Evolutionary conservation across 2,113 vertebrate species (phyloP).

Genomic region (Copsychus sechellarum): DNA sequence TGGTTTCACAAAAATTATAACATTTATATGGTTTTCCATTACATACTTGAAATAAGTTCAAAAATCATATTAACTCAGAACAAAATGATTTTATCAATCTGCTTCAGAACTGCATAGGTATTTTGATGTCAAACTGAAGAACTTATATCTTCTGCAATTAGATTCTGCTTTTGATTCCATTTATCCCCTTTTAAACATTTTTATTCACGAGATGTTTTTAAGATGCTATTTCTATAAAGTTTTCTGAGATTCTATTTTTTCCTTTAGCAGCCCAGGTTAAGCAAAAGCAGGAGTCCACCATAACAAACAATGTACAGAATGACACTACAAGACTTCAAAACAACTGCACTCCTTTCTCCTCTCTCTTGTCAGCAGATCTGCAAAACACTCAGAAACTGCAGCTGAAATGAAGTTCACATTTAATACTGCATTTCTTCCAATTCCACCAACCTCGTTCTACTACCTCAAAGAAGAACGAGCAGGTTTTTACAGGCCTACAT

Average conservation of each 20-base stretch:
- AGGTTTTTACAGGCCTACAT: background rate
- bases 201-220: background rate
- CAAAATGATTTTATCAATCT: background rate
- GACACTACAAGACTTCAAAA: background rate
- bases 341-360: background rate
- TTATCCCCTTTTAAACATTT: background rate
- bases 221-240: background rate
- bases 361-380: background rate
- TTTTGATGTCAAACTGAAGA: background rate
- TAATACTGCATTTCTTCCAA: background rate
- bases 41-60: background rate
- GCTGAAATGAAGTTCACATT: background rate
- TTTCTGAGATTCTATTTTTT: background rate
- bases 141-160: background rate
- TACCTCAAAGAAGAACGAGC: background rate
- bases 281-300: background rate
- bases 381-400: background rate
- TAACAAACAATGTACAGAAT: background rate
- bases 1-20: background rate
- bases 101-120: background rate
- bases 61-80: background rate
- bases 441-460: background rate
- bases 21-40: background rate
- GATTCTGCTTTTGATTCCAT: background rate
- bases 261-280: accelerated